phyloP scores from a whole-genome alignment of 2,797 vertebrate genomes.

The Spinibarbus caldwelli region DNA sequence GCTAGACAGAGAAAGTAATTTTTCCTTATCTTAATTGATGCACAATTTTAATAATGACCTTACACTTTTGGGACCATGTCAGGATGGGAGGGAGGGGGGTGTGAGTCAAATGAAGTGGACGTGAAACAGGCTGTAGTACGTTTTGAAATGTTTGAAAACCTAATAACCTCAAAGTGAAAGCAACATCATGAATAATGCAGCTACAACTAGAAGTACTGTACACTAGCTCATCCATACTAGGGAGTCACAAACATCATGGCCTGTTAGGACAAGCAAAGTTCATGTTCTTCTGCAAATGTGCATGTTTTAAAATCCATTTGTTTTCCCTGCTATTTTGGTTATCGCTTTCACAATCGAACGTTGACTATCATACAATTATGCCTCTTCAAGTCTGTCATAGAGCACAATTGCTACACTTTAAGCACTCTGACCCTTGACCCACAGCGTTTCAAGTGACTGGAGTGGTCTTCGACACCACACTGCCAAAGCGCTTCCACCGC shows the following conservation, averaged over 20 bases:
- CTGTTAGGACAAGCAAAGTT: constrained; percentile 27
- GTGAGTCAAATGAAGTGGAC: constrained; percentile 8
- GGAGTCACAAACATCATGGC: background rate
- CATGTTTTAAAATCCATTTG: constrained; percentile 12
- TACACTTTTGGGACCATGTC: constrained; percentile 80
- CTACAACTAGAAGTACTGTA: background rate
- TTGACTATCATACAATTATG: constrained; percentile 11
- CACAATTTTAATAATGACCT: constrained; percentile 84
- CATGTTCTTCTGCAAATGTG: background rate
- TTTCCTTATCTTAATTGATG: constrained; percentile 85
- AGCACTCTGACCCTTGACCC: constrained; percentile 65
- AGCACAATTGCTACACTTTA: constrained; percentile 61
- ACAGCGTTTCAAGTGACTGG: constrained; percentile 62
- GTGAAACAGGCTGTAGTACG: constrained; percentile 26
- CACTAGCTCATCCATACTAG: background rate
- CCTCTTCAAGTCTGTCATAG: constrained; percentile 44
- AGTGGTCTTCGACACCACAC: constrained; percentile 49
- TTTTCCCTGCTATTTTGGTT: constrained; percentile 33
- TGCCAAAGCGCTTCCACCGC: constrained; percentile 59
- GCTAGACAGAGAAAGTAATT: constrained; percentile 81
- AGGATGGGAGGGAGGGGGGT: constrained; percentile 57
- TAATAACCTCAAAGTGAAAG: constrained; percentile 34
- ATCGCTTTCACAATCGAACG: constrained; percentile 38
- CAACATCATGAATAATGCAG: background rate
- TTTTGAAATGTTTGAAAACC: background rate